These are phyloP conservation scores for Mormyrops attenuatus DNA, from an alignment of 2,797 vertebrate genomes.

Conservation along the genomic window DNA sequence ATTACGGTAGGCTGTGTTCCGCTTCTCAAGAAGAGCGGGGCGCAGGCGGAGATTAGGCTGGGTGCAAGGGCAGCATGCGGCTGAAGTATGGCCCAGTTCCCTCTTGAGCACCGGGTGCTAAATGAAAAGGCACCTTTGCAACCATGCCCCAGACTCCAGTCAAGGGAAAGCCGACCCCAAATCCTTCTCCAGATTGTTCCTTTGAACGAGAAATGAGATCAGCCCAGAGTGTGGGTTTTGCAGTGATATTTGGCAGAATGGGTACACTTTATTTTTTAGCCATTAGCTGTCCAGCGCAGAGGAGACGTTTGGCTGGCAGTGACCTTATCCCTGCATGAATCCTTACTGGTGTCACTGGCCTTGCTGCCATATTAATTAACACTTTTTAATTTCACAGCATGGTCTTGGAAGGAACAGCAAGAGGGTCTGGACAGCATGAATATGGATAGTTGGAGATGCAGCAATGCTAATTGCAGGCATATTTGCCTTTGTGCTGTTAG, in stretches of 20 bases:
- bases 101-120: not conserved
- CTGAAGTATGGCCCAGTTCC: not conserved
- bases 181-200: not conserved
- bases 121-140: not conserved
- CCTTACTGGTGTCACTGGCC: not conserved
- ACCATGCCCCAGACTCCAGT: not conserved
- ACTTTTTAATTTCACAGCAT: slow-evolving; percentile 22
- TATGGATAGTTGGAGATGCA: not conserved
- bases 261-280: not conserved
- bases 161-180: not conserved
- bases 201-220: not conserved
- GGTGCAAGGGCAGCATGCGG: not conserved
- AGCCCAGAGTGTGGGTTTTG: not conserved
- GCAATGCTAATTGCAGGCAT: not conserved
- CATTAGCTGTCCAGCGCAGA: not conserved
- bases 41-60: not conserved
- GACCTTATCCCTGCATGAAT: not conserved
- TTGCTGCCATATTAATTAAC: slow-evolving; percentile 15
- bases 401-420: not conserved
- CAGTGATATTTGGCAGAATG: not conserved
- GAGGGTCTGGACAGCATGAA: not conserved
- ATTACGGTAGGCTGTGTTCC: not conserved
- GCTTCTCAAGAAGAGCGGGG: not conserved
- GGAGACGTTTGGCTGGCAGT: not conserved
- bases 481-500: not conserved